Conservation (phyloP, 2,797 vertebrate genomes). For the Eurystomus glaucurus region DNA sequence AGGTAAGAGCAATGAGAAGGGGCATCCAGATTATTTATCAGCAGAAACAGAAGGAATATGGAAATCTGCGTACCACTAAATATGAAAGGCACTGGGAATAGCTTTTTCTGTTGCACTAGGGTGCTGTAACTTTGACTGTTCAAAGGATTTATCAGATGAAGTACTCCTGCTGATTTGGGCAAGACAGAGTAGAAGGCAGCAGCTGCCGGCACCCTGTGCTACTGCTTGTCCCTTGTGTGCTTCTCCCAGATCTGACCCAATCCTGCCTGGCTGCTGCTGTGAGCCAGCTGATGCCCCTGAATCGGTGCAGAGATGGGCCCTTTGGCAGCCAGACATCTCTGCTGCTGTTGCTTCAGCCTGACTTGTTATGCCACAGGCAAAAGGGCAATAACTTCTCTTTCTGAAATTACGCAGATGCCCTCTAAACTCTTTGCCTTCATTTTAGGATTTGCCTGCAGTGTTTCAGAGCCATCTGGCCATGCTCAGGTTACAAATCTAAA, state of each 20-base stretch:
- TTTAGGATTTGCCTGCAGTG: not conserved
- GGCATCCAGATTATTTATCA: constrained; percentile 27
- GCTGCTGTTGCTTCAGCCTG: not conserved
- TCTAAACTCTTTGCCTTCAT: not conserved
- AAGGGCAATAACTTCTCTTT: not conserved
- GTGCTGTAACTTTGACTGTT: not conserved
- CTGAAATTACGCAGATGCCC: not conserved
- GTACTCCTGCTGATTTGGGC: not conserved
- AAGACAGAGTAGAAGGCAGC: not conserved
- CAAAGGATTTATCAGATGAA: not conserved
- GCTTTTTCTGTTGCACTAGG: not conserved
- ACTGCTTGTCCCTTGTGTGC: not conserved
- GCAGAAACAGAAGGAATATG: not conserved
- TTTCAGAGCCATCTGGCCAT: not conserved
- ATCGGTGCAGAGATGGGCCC: not conserved
- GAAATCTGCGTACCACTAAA: not conserved
- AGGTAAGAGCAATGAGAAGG: not conserved
- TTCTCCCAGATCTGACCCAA: not conserved
- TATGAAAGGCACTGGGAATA: not conserved
- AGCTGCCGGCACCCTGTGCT: not conserved
- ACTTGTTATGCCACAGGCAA: not conserved
- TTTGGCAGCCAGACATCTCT: not conserved
- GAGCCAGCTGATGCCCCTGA: not conserved
- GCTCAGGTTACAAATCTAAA: not conserved
- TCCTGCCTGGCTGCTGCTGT: not conserved